These are phyloP conservation scores for Mesorhabditis sp. DNA, from an alignment of 2,888 invertebrate genomes.

Conservation along the genomic window DNA sequence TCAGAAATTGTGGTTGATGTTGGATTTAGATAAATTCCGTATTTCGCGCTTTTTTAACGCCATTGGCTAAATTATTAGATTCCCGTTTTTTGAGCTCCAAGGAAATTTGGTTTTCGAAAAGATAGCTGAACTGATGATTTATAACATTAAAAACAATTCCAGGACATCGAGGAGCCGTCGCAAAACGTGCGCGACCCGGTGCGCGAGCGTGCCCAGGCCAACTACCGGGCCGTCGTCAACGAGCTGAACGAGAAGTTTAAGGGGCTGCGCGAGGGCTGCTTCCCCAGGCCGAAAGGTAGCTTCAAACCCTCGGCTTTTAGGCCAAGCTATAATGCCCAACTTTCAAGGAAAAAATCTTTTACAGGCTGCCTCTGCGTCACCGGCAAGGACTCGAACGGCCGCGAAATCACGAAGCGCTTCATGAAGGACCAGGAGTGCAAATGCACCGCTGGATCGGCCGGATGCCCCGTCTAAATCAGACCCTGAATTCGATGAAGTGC, in stretches of 20 bases:
- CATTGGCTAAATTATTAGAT: too few species aligned
- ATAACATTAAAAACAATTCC: not conserved
- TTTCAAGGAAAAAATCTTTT: constrained; percentile 7
- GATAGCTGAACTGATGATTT: too few species aligned
- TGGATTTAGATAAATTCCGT: too few species aligned
- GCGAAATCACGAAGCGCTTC: constrained; percentile 53
- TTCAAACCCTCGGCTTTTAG: not conserved
- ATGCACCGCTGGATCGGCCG: constrained; percentile 32
- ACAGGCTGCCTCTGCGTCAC: constrained; percentile 54
- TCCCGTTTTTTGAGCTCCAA: too few species aligned
- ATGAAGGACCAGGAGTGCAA: constrained; percentile 54
- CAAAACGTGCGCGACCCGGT: constrained; percentile 2
- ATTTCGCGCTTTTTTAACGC: too few species aligned
- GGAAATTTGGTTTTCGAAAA: too few species aligned
- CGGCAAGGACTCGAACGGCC: constrained; percentile 51
- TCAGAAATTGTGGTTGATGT: too few species aligned
- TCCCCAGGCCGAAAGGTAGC: constrained; percentile 49
- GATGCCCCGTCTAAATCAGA: constrained; percentile 16
- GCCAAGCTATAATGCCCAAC: not conserved
- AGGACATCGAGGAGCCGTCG: not conserved
- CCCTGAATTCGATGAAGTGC: not conserved
- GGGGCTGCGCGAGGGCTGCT: constrained; percentile 53
- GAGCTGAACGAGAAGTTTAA: constrained; percentile 55
- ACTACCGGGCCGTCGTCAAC: constrained; percentile 53
- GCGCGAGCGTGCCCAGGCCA: constrained; percentile 51